Conservation (phyloP, 2,888 invertebrate genomes). For the Mylabris sibirica region DNA sequence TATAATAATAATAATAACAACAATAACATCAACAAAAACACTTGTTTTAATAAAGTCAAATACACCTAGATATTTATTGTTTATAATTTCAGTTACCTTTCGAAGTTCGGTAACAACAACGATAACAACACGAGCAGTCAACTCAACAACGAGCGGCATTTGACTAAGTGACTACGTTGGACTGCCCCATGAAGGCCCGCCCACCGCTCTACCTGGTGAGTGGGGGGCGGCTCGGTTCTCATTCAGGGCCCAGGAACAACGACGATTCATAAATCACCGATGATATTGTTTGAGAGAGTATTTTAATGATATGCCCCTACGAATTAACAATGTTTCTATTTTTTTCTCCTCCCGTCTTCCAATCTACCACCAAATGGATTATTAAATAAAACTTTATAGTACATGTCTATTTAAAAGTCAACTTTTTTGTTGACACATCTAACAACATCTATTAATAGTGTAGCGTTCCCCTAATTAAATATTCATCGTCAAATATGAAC, state of each 20-base stretch:
- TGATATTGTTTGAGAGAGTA: constrained; percentile 47
- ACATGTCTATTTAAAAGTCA: not conserved
- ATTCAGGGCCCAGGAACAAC: constrained; percentile 59
- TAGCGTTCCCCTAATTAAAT: not conserved
- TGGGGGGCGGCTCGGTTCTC: constrained; percentile 54
- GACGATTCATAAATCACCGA: constrained; percentile 59
- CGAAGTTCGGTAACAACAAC: not conserved
- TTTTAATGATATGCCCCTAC: constrained; percentile 42
- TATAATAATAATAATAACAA: not conserved
- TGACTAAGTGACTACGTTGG: constrained; percentile 60
- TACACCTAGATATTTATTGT: not conserved
- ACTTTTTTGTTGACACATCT: not conserved
- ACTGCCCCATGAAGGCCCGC: constrained; percentile 58
- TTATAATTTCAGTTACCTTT: not conserved
- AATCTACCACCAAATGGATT: not conserved
- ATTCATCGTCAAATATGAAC: not conserved
- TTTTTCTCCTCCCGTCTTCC: constrained; percentile 15
- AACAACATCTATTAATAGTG: not conserved
- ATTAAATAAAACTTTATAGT: no score
- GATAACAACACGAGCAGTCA: constrained; percentile 49
- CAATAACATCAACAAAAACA: not conserved
- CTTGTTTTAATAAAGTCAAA: not conserved
- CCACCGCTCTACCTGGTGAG: constrained; percentile 58
- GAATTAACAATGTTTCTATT: constrained; percentile 30
- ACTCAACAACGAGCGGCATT: constrained; percentile 56